Percentiles rank a stretch among this genome's conserved stretches.
Evolutionary conservation across 2,797 vertebrate species (phyloP).

Genomic region (Pangasius mekongensis): DNA sequence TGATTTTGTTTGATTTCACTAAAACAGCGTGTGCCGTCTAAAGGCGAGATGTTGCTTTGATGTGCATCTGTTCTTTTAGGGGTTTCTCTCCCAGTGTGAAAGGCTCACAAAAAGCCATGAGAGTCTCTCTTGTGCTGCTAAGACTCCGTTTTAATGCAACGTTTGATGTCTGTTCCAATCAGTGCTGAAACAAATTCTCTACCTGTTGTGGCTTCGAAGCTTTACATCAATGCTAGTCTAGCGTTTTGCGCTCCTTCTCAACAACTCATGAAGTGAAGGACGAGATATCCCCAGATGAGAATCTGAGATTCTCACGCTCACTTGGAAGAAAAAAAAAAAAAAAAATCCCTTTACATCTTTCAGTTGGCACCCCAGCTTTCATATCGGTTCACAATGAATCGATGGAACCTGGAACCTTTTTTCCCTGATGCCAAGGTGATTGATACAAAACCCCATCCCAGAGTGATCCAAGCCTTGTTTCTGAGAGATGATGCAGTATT

Average conservation of each 20-base stretch:
- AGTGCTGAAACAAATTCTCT: constrained; percentile 49
- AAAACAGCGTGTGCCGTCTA: constrained; percentile 36
- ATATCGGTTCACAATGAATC: background rate
- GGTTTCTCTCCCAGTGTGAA: constrained; percentile 59
- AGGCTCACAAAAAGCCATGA: constrained; percentile 63
- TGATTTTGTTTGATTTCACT: constrained; percentile 33
- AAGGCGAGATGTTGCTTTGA: constrained; percentile 64
- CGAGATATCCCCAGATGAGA: background rate
- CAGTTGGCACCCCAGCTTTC: background rate
- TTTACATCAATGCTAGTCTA: background rate
- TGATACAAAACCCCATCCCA: constrained; percentile 8
- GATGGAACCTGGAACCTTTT: background rate
- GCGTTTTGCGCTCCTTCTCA: background rate
- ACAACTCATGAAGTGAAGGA: background rate
- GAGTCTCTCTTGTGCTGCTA: constrained; percentile 66
- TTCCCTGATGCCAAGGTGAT: background rate
- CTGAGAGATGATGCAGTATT: constrained; percentile 28
- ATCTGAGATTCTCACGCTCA: background rate
- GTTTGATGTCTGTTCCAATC: constrained; percentile 64
- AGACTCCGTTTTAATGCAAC: constrained; percentile 58
- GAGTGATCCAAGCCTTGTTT: constrained; percentile 4
- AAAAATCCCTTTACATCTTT: background rate
- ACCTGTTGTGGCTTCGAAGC: constrained; percentile 39
- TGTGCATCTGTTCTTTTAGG: constrained; percentile 67
- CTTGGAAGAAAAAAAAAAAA: background rate